These are phyloP conservation scores for Rissa tridactyla DNA, from an alignment of 2,113 vertebrate genomes.

Conservation along the genomic window DNA sequence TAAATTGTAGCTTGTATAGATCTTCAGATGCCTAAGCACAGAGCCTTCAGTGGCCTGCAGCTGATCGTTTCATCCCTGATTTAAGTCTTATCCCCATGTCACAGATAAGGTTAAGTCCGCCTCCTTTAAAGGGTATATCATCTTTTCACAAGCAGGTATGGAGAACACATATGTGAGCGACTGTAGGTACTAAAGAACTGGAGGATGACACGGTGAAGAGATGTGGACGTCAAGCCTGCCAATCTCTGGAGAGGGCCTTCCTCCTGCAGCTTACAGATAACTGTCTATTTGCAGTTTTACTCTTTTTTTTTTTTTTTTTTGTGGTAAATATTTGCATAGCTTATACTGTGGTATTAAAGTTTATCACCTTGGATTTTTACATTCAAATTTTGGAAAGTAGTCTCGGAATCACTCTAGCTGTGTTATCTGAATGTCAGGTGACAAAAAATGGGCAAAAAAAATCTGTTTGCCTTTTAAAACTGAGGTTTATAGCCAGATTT, in stretches of 20 bases:
- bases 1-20: too few relatives aligned
- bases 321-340: neutral
- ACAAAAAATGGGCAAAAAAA: neutral
- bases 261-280: neutral
- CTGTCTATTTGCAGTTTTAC: neutral
- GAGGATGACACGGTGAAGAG: neutral
- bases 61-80: neutral
- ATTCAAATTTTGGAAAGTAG: neutral
- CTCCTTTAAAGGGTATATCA: neutral
- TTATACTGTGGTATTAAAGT: neutral
- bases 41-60: neutral
- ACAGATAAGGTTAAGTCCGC: neutral
- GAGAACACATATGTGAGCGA: accelerated
- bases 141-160: neutral
- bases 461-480: neutral
- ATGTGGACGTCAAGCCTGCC: neutral
- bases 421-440: neutral
- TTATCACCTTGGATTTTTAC: neutral
- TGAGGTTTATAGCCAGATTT: neutral
- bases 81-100: neutral
- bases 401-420: neutral
- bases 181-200: neutral
- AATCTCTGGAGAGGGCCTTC: neutral
- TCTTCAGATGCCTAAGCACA: neutral
- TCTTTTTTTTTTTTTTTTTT: neutral